phyloP scores from a whole-genome alignment of 2,888 invertebrate species.

The Nemotelus nigrinus region DNA sequence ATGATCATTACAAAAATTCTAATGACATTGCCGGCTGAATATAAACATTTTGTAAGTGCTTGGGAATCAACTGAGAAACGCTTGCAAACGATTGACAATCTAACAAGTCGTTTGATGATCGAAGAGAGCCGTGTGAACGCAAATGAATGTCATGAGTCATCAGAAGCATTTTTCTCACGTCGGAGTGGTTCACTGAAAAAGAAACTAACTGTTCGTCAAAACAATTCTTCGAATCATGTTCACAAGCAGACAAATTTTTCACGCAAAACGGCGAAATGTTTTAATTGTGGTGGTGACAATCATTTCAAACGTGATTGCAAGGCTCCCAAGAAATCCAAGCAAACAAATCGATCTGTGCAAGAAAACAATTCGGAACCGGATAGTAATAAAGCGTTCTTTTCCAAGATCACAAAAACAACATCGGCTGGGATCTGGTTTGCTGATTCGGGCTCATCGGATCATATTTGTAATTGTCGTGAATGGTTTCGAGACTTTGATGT shows the following conservation, averaged over 20 bases:
- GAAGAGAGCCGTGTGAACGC: slow-evolving; percentile 51
- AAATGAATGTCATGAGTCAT: not conserved
- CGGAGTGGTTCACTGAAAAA: slow-evolving; percentile 41
- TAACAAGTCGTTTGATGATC: slow-evolving; percentile 50
- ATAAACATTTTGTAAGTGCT: slow-evolving; percentile 57
- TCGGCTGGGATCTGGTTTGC: slow-evolving; percentile 32
- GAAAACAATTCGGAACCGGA: not conserved
- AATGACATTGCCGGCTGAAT: slow-evolving; percentile 52
- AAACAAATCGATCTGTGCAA: not conserved
- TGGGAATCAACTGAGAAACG: slow-evolving; percentile 52
- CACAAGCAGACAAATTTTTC: no score
- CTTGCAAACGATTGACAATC: slow-evolving; percentile 52
- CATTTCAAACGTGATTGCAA: slow-evolving; percentile 49
- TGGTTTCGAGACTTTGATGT: slow-evolving; percentile 39
- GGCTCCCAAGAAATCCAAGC: no score
- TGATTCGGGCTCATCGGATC: slow-evolving; percentile 49
- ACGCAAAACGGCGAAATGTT: not conserved
- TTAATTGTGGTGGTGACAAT: slow-evolving; percentile 25
- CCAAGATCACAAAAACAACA: not conserved
- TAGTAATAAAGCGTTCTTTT: not conserved
- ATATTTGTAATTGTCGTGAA: slow-evolving; percentile 35
- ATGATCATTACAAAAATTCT: slow-evolving; percentile 51
- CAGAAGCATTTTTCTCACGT: slow-evolving; percentile 35
- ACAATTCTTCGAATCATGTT: no score
- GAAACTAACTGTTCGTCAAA: no score